Evolutionary conservation across 35 echinoderm and acorn worm species (phyloP), one percentile per base, ranked within the genome.

Genomic region (Stichopus chloronotus): DNA sequence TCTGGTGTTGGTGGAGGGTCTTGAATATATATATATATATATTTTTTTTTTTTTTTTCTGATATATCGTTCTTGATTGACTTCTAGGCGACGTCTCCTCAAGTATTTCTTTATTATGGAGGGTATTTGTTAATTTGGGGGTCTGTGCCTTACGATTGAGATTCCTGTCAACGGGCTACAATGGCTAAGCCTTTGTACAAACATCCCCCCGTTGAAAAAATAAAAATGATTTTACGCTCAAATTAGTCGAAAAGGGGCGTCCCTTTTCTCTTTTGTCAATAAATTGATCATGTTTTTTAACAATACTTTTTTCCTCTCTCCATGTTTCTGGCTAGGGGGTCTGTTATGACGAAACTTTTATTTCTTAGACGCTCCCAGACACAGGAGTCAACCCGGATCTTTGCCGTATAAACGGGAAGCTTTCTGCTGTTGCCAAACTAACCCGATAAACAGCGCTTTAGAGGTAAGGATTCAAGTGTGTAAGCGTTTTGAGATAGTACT

Each of bases 141-240:
- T 84, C 81, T 84, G 54, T 84, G 81, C 68, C 68, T 19, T 84
- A 57, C 54, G n/a, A 84, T n/a, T 25, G 52, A 84, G 81, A 57
- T 55, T 55, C 16, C 54, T 53, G 57, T n/a, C 54, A 84, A 57
- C 23, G 81, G 55, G 11, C 81, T 20, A 84, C 81, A 84, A 84
- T 57, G 81, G 81, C 11, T 84, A 84, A 84, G 81, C 57, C 81
- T 21, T 24, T 57, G 55, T 57, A 11, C 58, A 85, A 85, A 85
- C 82, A 85, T 58, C 55, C 58, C 82, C 52, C 20, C n/a, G 25
- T 85, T 17, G 82, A 13, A 55, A 19, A 55, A 83, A 58, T 22
- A 85, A 85, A 58, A 58, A 85, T 85, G 82, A 85, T 85, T 85
- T 85, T 58, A 85, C 58, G 82, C 82, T 85, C 55, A 85, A 58